These are phyloP conservation scores for Erpobdella octoculata DNA, from an alignment of 2,888 invertebrate species.

Conservation along the genomic window DNA sequence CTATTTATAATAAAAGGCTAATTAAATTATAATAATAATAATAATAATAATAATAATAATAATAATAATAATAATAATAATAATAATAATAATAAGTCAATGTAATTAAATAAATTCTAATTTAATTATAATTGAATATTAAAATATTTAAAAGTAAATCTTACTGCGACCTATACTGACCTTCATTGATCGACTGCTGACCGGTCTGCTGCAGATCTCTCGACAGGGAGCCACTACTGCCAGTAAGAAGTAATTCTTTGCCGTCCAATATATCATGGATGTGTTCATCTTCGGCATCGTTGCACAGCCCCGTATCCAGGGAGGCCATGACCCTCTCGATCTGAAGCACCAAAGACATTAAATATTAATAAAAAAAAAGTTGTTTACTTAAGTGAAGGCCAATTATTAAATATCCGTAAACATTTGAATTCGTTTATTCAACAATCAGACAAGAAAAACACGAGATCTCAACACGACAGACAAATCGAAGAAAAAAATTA, in stretches of 20 bases:
- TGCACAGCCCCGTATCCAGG: constrained; percentile 7
- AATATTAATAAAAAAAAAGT: no score
- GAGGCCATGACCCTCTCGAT: constrained; percentile 25
- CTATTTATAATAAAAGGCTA: not conserved
- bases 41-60: not conserved
- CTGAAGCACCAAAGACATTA: not conserved
- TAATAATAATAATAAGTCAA: not conserved
- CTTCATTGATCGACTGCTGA: not conserved
- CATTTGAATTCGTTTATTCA: no score
- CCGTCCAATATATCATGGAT: not conserved
- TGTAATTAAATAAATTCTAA: not conserved
- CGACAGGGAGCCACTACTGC: not conserved
- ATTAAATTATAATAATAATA: not conserved
- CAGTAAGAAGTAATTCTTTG: not conserved
- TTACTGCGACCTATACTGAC: not conserved
- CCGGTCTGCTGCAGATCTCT: not conserved
- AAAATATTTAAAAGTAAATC: not conserved
- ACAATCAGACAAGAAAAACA: no score
- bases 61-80: not conserved
- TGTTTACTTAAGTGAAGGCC: no score
- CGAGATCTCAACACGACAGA: no score
- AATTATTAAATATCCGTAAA: no score
- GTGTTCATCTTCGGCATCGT: not conserved
- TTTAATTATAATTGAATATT: not conserved
- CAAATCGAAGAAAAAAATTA: no score